phyloP scores from a whole-genome alignment of 1,140 invertebrate species.

The Anastatus disparis region DNA sequence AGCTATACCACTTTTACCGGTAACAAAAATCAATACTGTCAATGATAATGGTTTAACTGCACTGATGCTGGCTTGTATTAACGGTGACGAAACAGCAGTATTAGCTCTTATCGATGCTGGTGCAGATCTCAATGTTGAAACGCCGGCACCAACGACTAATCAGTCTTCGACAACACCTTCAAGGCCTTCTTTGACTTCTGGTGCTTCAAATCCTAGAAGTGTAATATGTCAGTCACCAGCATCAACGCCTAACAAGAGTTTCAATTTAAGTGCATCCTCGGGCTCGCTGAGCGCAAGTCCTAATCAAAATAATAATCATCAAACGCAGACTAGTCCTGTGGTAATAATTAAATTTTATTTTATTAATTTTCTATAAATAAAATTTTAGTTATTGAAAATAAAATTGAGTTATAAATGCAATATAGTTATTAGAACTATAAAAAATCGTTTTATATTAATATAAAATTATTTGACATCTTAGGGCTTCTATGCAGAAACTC shows the following conservation, averaged over 20 bases:
- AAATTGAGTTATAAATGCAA: too few species aligned
- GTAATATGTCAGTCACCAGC: conserved; percentile 42
- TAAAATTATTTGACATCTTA: too few species aligned
- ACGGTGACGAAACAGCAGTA: conserved; percentile 82
- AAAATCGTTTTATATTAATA: too few species aligned
- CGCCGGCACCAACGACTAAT: conserved; percentile 60
- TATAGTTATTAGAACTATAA: too few species aligned
- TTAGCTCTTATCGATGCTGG: conserved; percentile 80
- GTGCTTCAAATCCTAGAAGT: conserved; percentile 28
- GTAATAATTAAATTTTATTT: neutral
- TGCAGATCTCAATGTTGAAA: conserved; percentile 80
- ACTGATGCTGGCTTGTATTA: conserved; percentile 82
- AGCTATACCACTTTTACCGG: conserved; percentile 80
- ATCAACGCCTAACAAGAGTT: conserved; percentile 35
- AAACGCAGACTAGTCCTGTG: conserved; percentile 39
- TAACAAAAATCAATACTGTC: conserved; percentile 78
- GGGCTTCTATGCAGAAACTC: conserved; percentile 75
- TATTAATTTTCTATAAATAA: too few species aligned
- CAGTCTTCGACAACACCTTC: conserved; percentile 43
- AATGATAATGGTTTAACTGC: conserved; percentile 84
- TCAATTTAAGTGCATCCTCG: conserved; percentile 38
- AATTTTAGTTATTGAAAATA: too few species aligned
- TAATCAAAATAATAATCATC: conserved; percentile 41
- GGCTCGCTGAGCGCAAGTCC: conserved; percentile 44
- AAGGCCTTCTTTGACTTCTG: neutral